Percentiles rank a stretch among this genome's conserved stretches.
Evolutionary conservation across 2,113 vertebrate genomes (phyloP).

Genomic region (Anoura caudifer): DNA sequence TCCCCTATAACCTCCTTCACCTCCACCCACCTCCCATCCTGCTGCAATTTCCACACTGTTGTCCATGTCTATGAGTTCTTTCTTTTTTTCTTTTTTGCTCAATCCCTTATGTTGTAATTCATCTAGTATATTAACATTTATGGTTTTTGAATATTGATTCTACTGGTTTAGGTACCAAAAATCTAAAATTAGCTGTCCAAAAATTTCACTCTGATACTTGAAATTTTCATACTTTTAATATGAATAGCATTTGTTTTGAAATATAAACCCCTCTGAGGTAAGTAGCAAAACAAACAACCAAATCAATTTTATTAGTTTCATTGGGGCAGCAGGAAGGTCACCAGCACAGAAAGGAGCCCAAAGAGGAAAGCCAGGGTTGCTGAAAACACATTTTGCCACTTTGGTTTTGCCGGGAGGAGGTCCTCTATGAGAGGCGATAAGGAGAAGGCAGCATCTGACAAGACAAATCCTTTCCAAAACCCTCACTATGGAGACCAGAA

Average conservation of each 20-base stretch:
- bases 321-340: background rate
- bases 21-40: too few species aligned
- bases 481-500: background rate
- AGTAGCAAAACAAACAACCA: background rate
- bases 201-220: background rate
- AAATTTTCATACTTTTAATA: slow-evolving; percentile 22
- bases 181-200: background rate
- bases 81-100: too few species aligned
- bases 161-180: background rate
- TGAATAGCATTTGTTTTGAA: background rate
- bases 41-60: too few species aligned
- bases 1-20: too few species aligned
- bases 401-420: background rate
- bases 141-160: background rate
- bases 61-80: too few species aligned
- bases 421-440: background rate
- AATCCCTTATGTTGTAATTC: background rate
- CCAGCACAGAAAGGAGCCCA: background rate
- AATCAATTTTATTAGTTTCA: background rate
- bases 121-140: background rate
- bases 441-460: background rate
- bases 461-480: background rate
- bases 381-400: background rate
- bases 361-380: background rate
- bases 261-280: background rate